Evolutionary conservation across 2,113 vertebrate genomes (phyloP).

Genomic region (Mungos mungo): DNA sequence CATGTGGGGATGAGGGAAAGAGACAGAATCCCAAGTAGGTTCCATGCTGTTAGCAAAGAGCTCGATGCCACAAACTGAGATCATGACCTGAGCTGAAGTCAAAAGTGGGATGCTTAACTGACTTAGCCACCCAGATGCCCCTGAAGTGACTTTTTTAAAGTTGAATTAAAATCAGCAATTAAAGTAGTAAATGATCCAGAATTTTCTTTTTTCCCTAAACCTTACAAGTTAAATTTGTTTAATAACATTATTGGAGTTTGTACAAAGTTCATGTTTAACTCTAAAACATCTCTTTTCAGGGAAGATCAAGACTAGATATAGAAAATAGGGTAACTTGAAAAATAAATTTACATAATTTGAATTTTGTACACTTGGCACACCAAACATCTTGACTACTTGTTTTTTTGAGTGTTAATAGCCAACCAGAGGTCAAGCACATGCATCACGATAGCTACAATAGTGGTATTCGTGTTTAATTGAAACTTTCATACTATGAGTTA

Average conservation of each 20-base stretch:
- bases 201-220: not conserved
- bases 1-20: too few relatives aligned
- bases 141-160: conserved; percentile 10
- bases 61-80: too few relatives aligned
- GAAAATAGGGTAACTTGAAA: not conserved
- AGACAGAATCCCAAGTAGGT: too few relatives aligned
- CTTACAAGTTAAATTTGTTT: conserved; percentile 32
- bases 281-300: not conserved
- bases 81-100: too few relatives aligned
- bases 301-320: not conserved
- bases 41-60: too few relatives aligned
- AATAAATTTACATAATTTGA: conserved; percentile 32
- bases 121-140: too few relatives aligned
- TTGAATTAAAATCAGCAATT: not conserved
- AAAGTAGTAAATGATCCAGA: not conserved
- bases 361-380: not conserved
- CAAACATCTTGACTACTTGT: not conserved
- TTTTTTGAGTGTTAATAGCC: not conserved
- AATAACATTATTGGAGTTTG: not conserved
- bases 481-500: not conserved
- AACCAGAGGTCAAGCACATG: not conserved
- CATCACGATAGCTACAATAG: not conserved
- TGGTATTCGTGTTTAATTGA: not conserved
- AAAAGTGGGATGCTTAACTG: too few relatives aligned
- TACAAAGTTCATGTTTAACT: conserved; percentile 3